A percentile compares a stretch with the other conserved stretches of the same genome.
These are phyloP conservation scores for Charina bottae DNA, from an alignment of 2,113 vertebrate species.

Conservation along the genomic window DNA sequence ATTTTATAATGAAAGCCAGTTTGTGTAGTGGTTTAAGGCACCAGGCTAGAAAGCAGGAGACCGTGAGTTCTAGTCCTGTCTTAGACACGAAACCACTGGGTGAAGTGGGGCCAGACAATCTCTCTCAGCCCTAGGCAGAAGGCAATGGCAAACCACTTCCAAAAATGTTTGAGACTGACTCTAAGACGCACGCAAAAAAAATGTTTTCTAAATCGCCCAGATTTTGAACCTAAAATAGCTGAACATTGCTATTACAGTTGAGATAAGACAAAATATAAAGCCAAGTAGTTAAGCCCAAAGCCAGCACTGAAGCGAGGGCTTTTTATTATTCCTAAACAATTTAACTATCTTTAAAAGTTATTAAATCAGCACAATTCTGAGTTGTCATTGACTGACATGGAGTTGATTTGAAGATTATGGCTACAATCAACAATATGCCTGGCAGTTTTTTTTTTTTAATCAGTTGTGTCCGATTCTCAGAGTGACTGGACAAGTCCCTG, in stretches of 20 bases:
- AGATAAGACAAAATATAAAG: constrained; percentile 16
- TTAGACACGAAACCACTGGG: neutral
- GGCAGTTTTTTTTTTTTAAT: neutral
- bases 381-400: neutral
- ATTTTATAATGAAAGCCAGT: constrained; percentile 2
- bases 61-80: neutral
- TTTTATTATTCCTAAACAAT: neutral
- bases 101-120: neutral
- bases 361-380: neutral
- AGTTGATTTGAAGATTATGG: neutral
- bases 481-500: too few species aligned
- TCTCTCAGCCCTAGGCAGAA: neutral
- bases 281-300: neutral
- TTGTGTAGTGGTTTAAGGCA: neutral
- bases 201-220: neutral
- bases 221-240: constrained; percentile 29
- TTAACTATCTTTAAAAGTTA: constrained; percentile 1
- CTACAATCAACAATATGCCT: neutral
- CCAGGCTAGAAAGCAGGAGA: neutral
- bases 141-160: neutral
- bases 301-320: neutral
- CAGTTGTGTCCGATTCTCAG: too few species aligned
- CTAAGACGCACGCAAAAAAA: neutral
- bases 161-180: neutral
- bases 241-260: neutral